Evolutionary conservation across 2,888 invertebrate genomes (phyloP).

Genomic region (Sycophila texana): DNA sequence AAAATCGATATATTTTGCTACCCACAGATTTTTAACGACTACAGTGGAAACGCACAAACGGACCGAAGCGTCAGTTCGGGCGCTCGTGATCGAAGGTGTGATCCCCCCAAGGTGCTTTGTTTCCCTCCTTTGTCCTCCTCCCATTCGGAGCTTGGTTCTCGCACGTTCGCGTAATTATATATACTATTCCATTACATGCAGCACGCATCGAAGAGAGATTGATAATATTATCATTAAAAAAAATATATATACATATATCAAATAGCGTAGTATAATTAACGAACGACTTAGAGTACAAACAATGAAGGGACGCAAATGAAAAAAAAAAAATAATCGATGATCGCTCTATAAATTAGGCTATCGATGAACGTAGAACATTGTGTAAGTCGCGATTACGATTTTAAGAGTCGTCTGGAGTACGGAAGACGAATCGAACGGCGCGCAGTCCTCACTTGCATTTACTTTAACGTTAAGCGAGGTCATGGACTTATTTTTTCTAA

Average conservation of each 20-base stretch:
- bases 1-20: slow-evolving; percentile 41
- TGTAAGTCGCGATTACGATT: slow-evolving; percentile 43
- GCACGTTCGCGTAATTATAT: not conserved
- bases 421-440: slow-evolving; percentile 25
- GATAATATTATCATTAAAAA: not conserved
- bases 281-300: slow-evolving; percentile 51
- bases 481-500: not conserved
- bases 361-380: slow-evolving; percentile 9
- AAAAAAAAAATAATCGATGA: slow-evolving; percentile 22
- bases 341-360: slow-evolving; percentile 7
- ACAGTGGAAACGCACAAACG: slow-evolving; percentile 12
- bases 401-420: slow-evolving; percentile 35
- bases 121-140: slow-evolving; percentile 43
- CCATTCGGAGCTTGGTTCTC: slow-evolving; percentile 1
- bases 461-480: not conserved
- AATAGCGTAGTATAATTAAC: slow-evolving; percentile 13
- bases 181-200: not conserved
- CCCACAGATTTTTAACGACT: slow-evolving; percentile 9
- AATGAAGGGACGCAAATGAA: slow-evolving; percentile 47
- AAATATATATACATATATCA: not conserved
- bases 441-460: slow-evolving; percentile 46
- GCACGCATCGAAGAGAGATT: too few species aligned
- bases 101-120: slow-evolving; percentile 52
- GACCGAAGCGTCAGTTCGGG: slow-evolving; percentile 17
- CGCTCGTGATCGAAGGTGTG: slow-evolving; percentile 28